Conservation (phyloP, 2,888 invertebrate species). For the Hirtodrosophila histrioides region DNA sequence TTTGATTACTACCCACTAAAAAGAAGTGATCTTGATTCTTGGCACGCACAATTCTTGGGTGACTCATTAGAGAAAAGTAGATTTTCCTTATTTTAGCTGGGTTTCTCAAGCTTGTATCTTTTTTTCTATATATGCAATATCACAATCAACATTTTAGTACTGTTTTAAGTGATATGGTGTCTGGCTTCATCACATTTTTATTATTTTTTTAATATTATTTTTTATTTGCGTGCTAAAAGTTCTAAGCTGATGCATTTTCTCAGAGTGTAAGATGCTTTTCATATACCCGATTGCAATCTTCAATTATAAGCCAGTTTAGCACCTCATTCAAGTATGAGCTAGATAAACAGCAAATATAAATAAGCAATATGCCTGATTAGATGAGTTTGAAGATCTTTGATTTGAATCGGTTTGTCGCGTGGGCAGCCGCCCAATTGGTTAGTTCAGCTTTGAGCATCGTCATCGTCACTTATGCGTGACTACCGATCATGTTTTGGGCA, state of each 20-base stretch:
- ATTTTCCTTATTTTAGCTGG: too few relatives aligned
- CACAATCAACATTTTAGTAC: too few relatives aligned
- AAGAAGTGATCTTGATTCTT: too few relatives aligned
- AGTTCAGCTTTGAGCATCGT: conserved; percentile 13
- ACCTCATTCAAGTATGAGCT: conserved; percentile 38
- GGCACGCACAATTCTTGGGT: too few relatives aligned
- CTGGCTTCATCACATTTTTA: too few relatives aligned
- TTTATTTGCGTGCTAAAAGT: not conserved
- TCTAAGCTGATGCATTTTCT: not conserved
- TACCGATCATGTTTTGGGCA: conserved; percentile 51
- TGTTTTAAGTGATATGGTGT: too few relatives aligned
- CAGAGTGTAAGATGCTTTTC: conserved; percentile 16
- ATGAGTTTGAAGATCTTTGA: conserved; percentile 12
- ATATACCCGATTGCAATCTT: conserved; percentile 11
- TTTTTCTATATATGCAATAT: too few relatives aligned
- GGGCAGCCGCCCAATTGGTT: conserved; percentile 54
- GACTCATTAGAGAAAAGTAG: too few relatives aligned
- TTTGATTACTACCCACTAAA: too few relatives aligned
- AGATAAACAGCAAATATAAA: conserved; percentile 15
- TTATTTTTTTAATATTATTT: too few relatives aligned
- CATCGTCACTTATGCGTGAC: conserved; percentile 51
- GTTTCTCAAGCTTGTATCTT: too few relatives aligned
- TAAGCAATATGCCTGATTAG: conserved; percentile 5
- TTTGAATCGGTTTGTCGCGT: conserved; percentile 26
- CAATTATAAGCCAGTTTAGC: conserved; percentile 29